Conservation (phyloP, 2,113 vertebrate genomes). For the Piaya cayana region DNA sequence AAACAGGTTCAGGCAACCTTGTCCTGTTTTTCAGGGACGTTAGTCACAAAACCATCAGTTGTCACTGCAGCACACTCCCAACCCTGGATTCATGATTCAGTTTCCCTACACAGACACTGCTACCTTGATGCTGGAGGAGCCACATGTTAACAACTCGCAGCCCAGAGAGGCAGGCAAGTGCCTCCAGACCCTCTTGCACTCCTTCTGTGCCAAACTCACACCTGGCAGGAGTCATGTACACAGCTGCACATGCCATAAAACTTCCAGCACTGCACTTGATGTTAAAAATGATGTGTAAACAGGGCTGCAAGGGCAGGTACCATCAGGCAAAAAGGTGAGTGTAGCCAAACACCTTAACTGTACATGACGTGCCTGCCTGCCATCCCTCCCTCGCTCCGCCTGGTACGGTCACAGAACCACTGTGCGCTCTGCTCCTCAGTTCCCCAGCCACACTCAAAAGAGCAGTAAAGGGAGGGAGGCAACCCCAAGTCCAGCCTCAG, state of each 20-base stretch:
- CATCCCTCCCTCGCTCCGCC: neutral
- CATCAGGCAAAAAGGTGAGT: neutral
- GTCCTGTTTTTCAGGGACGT: slow-evolving; percentile 48
- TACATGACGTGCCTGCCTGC: neutral
- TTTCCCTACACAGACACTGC: neutral
- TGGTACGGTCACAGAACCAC: too few relatives aligned
- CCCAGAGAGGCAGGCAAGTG: neutral
- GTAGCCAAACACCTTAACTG: neutral
- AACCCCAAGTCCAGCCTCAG: neutral
- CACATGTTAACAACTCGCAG: rapidly evolving
- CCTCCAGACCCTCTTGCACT: neutral
- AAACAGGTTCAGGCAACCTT: slow-evolving; percentile 13
- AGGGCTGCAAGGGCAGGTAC: neutral
- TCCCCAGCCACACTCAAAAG: neutral
- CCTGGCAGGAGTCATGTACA: neutral
- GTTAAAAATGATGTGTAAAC: neutral
- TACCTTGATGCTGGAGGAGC: neutral
- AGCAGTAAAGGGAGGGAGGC: rapidly evolving
- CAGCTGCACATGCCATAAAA: neutral
- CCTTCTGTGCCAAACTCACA: neutral
- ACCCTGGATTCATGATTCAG: neutral
- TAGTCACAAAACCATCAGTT: slow-evolving; percentile 36
- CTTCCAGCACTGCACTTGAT: neutral
- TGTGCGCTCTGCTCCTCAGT: rapidly evolving
- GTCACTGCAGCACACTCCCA: slow-evolving; percentile 23